Percentiles rank a stretch among this genome's conserved stretches.
Evolutionary conservation across 2,888 invertebrate genomes (phyloP).

Genomic region (Eupsilia transversa): DNA sequence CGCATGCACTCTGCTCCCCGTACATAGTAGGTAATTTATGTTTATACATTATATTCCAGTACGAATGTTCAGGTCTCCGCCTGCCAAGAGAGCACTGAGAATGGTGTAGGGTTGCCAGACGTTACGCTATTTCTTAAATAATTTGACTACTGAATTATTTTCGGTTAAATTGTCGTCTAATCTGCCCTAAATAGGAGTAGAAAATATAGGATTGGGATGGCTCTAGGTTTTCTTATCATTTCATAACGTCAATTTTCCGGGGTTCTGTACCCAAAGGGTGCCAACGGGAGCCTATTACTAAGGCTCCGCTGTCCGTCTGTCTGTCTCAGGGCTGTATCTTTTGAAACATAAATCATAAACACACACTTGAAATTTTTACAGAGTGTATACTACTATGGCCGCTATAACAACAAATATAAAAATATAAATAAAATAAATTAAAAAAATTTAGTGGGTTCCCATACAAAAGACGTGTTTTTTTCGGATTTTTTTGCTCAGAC

Average conservation of each 20-base stretch:
- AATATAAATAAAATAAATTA: too few species aligned
- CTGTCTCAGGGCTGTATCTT: too few species aligned
- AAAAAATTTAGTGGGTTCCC: too few species aligned
- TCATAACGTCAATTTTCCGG: neutral
- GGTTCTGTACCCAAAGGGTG: too few species aligned
- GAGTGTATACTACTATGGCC: too few species aligned
- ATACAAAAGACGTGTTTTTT: too few species aligned
- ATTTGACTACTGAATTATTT: neutral
- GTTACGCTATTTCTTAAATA: neutral
- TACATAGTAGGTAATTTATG: constrained; percentile 21
- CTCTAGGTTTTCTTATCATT: neutral
- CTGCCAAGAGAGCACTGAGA: constrained; percentile 29
- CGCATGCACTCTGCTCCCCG: constrained; percentile 32
- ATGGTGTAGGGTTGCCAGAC: constrained; percentile 23
- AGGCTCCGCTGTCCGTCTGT: too few species aligned
- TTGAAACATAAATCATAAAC: too few species aligned
- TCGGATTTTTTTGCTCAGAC: too few species aligned
- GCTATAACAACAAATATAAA: too few species aligned
- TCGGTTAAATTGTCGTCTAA: neutral
- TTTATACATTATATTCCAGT: constrained; percentile 33
- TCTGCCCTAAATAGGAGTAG: neutral
- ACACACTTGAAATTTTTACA: too few species aligned
- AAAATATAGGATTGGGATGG: neutral
- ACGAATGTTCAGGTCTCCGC: constrained; percentile 48
- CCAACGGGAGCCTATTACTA: too few species aligned